Percentiles rank a stretch among this genome's conserved stretches.
Conservation (phyloP, 2,888 invertebrate genomes). For the Acronicta alni region DNA sequence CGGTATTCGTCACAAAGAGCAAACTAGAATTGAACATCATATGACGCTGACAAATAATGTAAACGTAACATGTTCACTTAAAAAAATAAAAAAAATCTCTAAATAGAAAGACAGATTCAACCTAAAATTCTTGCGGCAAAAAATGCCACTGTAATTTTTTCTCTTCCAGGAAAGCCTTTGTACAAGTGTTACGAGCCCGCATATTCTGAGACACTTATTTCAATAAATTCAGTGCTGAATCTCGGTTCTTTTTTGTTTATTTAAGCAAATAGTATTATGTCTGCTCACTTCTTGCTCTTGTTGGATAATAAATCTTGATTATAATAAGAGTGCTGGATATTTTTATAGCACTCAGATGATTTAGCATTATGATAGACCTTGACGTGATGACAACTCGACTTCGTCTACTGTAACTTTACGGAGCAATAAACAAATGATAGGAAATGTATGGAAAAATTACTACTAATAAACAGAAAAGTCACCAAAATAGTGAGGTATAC, state of each 20-base stretch:
- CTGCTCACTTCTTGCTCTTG: background rate
- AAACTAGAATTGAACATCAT: too few relatives aligned
- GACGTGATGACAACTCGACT: too few relatives aligned
- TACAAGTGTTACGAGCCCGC: conserved; percentile 13
- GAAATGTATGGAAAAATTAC: too few relatives aligned
- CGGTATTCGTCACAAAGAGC: too few relatives aligned
- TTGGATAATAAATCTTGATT: background rate
- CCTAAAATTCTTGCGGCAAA: conserved; percentile 6
- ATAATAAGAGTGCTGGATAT: background rate
- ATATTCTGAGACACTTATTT: conserved; percentile 29
- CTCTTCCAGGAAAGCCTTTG: conserved; percentile 13
- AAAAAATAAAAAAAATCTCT: conserved; percentile 14
- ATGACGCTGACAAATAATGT: background rate
- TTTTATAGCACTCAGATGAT: too few relatives aligned
- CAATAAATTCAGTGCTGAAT: conserved; percentile 29
- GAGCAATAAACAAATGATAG: too few relatives aligned
- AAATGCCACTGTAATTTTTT: conserved; percentile 28
- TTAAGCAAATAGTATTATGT: conserved; percentile 5
- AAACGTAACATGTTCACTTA: conserved; percentile 2
- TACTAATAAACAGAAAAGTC: too few relatives aligned
- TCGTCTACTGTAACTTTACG: too few relatives aligned
- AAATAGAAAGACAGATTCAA: conserved; percentile 9
- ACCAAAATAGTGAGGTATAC: too few relatives aligned
- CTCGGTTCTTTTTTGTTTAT: background rate
- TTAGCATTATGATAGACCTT: too few relatives aligned